Conservation (phyloP, 2,113 vertebrate species). For the Spermophilus dauricus region DNA sequence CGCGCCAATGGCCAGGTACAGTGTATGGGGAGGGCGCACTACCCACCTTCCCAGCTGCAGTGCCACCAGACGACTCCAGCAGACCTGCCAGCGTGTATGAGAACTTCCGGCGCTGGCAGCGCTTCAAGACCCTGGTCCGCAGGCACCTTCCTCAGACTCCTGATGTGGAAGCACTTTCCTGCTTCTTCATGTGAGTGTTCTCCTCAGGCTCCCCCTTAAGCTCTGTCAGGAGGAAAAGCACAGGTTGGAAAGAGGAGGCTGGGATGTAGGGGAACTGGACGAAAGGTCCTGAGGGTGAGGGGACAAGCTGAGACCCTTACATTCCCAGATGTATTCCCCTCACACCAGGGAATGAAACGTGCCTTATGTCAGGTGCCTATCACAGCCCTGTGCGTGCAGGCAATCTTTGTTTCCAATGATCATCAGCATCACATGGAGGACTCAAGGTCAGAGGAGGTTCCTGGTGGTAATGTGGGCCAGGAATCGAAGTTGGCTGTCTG, state of each 20-base stretch:
- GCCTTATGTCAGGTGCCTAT: no score
- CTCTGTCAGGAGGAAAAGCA: no score
- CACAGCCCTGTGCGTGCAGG: no score
- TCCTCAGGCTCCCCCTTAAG: rapidly evolving
- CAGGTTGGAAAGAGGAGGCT: rapidly evolving
- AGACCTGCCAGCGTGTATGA: conserved; percentile 53
- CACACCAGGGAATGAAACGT: no score
- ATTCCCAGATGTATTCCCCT: no score
- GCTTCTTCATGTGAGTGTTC: conserved; percentile 86
- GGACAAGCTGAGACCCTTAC: no score
- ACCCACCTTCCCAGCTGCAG: rapidly evolving
- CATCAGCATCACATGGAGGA: not conserved
- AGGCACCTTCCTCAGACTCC: conserved; percentile 63
- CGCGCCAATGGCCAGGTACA: rapidly evolving
- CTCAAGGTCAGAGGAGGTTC: not conserved
- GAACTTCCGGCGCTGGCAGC: conserved; percentile 83
- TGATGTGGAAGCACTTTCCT: conserved; percentile 82
- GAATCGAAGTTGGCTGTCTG: no score
- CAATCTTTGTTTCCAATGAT: not conserved
- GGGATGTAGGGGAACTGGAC: rapidly evolving
- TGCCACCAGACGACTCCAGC: not conserved
- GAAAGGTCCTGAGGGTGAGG: not conserved
- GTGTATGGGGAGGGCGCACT: not conserved
- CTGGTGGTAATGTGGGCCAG: not conserved
- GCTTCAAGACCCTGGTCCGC: conserved; percentile 71